A percentile compares a stretch with the other conserved stretches of the same genome.
Evolutionary conservation across 92 coral and sea anemone species (phyloP).

Genomic region (Paragorgia papillata): DNA sequence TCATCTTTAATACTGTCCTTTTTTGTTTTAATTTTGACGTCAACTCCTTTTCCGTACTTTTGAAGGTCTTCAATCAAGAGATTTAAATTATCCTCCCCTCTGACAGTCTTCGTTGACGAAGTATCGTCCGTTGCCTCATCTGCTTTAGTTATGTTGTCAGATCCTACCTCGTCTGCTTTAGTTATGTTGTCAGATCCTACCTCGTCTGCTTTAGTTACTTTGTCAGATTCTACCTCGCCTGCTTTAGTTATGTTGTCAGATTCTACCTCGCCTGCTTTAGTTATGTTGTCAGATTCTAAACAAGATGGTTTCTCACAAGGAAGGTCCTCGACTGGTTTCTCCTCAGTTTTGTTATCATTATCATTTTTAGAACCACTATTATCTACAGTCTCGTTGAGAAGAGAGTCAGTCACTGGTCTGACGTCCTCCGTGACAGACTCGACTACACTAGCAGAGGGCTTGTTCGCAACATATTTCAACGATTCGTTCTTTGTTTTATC

Average conservation of each 20-base stretch:
- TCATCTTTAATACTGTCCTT: slow-evolving; percentile 11
- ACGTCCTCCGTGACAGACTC: slow-evolving; percentile 38
- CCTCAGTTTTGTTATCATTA: not conserved
- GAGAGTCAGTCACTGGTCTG: not conserved
- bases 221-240: no score
- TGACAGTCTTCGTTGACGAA: not conserved
- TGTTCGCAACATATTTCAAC: not conserved
- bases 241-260: no score
- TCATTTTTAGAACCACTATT: not conserved
- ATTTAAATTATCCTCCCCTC: not conserved
- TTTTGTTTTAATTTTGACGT: slow-evolving; percentile 5
- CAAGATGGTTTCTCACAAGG: not conserved
- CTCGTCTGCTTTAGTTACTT: not conserved
- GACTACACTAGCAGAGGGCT: not conserved
- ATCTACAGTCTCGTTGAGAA: not conserved
- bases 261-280: no score
- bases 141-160: no score
- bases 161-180: not conserved
- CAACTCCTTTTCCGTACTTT: slow-evolving; percentile 33
- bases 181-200: not conserved
- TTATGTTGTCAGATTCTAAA: no score
- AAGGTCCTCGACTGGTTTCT: not conserved
- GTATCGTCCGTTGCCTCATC: not conserved
- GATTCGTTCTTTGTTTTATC: not conserved
- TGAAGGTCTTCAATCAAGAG: slow-evolving; percentile 27